These are phyloP conservation scores for Callipepla californica DNA, from an alignment of 2,113 vertebrate species.

Conservation along the genomic window DNA sequence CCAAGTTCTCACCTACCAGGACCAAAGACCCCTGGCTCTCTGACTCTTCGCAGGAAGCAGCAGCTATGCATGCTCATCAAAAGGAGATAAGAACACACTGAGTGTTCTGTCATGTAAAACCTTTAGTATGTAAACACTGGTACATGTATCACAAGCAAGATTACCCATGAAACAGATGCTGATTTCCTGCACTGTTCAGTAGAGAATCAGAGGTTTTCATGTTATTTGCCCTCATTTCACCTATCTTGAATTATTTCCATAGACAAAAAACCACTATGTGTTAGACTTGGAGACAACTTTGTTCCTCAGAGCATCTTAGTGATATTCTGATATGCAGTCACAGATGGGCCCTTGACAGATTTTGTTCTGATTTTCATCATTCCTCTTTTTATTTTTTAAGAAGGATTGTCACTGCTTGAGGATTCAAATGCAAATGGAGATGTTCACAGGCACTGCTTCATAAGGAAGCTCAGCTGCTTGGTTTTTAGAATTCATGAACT, in stretches of 20 bases:
- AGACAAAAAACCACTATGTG: constrained; percentile 14
- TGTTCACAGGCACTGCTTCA: constrained; percentile 14
- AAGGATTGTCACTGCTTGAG: not conserved
- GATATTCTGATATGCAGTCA: constrained; percentile 36
- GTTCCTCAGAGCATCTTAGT: constrained; percentile 38
- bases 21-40: not conserved
- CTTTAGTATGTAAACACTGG: not conserved
- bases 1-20: not conserved
- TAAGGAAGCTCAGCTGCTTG: constrained; percentile 14
- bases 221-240: not conserved
- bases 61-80: not conserved
- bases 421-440: constrained; percentile 51
- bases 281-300: constrained; percentile 58
- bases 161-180: not conserved
- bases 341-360: constrained; percentile 61
- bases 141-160: not conserved
- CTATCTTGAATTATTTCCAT: constrained; percentile 34
- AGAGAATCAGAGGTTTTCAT: not conserved
- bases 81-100: not conserved
- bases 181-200: not conserved
- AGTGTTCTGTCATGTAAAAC: not conserved
- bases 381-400: not conserved
- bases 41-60: not conserved
- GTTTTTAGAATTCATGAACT: not conserved
- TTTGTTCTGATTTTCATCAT: constrained; percentile 48